Evolutionary conservation across 2,888 invertebrate species (phyloP), one percentile per base, ranked within the genome.

Genomic region (Biston stratarius): DNA sequence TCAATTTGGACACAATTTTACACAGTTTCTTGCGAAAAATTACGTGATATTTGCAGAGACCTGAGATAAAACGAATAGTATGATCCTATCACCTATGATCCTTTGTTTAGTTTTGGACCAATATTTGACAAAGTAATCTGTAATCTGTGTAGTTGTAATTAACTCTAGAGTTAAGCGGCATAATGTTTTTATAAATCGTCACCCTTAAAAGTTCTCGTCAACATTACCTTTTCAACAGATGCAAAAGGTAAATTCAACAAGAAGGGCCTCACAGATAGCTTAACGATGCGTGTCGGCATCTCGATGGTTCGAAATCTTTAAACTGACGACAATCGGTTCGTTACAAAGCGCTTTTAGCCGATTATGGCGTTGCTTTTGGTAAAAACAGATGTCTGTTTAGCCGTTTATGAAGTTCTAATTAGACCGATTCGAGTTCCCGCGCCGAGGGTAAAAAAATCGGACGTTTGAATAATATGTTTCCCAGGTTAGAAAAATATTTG

Each of bases 291-390:
- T 77, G 80, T 73, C 75, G 81, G 83, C 77, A 79, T 82, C 78
- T 79, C 77, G 75, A 77, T 75, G 79, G 78, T 72, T 61, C 60
- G 38, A 59, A 67, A 59, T 24, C 68, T 70, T 49, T 79, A 78
- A 84, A 83, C 81, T 85, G 85, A 84, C 86, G 80, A 83, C 83
- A 84, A 87, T 86, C 85, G 82, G 71, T 78, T 85, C 88, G 89
- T 89, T 89, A 86, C 83, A 65, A 74, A 71, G 75, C 87, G 86
- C 86, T 88, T 87, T 86, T 81, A 78, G 74, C 74, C 85, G 85
- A 85, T 86, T 87, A 87, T 81, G 82, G 83, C 58, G 61, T 61
- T 73, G 63, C 76, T 75, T 79, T 79, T 77, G 70, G 81, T 81
- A 86, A 87, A 86, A 87, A 87, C 83, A 75, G 73, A 64, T 65